A percentile compares a stretch with the other conserved stretches of the same genome.
Evolutionary conservation across 2,113 vertebrate genomes (phyloP).

Genomic region (Nothoprocta pentlandii): DNA sequence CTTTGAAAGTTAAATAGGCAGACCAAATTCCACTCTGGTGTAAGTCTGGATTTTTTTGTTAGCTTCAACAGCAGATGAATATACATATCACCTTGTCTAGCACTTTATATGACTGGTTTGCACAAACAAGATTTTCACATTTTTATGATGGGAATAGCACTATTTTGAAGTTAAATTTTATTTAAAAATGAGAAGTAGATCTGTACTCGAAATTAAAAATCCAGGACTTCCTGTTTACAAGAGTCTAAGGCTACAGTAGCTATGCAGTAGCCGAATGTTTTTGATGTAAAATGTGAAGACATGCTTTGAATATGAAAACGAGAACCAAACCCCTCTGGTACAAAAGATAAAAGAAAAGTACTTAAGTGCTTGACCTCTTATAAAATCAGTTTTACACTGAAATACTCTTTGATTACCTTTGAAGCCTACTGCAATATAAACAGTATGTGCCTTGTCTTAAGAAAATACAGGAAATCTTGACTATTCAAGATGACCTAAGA

Average conservation of each 20-base stretch:
- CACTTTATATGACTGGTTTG: neutral
- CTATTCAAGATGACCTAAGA: neutral
- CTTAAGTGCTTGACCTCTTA: neutral
- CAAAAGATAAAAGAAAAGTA: neutral
- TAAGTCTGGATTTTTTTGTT: neutral
- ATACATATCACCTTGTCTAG: no score
- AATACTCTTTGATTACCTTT: neutral
- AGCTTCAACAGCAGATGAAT: neutral
- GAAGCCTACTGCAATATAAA: constrained; percentile 23
- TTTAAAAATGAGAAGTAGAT: neutral
- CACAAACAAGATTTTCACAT: neutral
- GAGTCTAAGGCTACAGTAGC: neutral
- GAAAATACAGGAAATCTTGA: neutral
- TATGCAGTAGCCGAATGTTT: neutral
- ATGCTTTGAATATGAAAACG: neutral
- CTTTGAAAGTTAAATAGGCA: neutral
- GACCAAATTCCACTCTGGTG: no score
- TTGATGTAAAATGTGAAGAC: neutral
- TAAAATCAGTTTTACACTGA: neutral
- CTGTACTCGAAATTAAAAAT: neutral
- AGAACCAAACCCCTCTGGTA: neutral
- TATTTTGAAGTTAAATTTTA: neutral
- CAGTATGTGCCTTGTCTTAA: neutral
- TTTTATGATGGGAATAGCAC: neutral
- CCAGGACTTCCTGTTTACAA: neutral